Evolutionary conservation across 2,888 invertebrate species (phyloP).

Genomic region (Deilephila elpenor): DNA sequence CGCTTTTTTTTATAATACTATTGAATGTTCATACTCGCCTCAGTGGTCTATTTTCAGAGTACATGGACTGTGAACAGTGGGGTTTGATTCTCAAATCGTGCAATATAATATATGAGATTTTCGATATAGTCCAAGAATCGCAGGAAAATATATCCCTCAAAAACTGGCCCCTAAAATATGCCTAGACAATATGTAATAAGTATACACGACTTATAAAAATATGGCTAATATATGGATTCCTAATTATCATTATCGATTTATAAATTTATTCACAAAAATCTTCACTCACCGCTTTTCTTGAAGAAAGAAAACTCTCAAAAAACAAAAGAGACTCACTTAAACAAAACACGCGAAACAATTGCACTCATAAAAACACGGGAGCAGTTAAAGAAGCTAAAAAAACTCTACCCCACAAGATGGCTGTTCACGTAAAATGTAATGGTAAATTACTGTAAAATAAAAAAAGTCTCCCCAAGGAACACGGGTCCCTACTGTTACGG

Average conservation of each 20-base stretch:
- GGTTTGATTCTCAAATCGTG: too few species aligned
- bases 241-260: too few species aligned
- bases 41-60: neutral
- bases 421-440: conserved; percentile 78
- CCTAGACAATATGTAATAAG: too few species aligned
- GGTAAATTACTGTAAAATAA: conserved; percentile 81
- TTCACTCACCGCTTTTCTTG: too few species aligned
- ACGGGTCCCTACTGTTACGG: conserved; percentile 73
- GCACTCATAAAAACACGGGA: conserved; percentile 28
- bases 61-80: neutral
- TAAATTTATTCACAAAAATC: too few species aligned
- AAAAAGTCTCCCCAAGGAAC: conserved; percentile 68
- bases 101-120: too few species aligned
- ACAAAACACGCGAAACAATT: conserved; percentile 21
- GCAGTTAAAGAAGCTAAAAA: conserved; percentile 43
- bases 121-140: too few species aligned
- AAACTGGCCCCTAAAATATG: too few species aligned
- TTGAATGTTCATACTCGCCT: neutral
- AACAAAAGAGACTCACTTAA: conserved; percentile 12
- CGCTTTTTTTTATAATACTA: conserved; percentile 4
- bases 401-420: conserved; percentile 70
- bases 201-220: too few species aligned
- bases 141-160: too few species aligned
- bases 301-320: neutral
- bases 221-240: too few species aligned